Evolutionary conservation across 2,888 invertebrate genomes (phyloP), one percentile per base, ranked within the genome.

Genomic region (Caradrina clavipalpis): DNA sequence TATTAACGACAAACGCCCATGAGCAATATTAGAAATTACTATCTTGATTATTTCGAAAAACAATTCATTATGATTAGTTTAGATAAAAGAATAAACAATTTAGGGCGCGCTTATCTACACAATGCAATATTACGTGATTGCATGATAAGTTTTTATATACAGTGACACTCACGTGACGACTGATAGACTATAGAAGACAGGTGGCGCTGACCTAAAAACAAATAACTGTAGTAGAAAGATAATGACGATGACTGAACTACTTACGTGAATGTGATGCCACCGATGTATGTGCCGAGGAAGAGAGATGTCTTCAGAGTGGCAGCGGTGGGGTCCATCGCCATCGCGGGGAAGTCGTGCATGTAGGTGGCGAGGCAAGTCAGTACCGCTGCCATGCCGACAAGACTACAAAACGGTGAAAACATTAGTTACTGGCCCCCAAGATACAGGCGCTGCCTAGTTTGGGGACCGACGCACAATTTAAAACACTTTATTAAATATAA

Each of bases 241-340:
- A 15, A 47, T 47, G 19, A 19, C 10, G 19, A 11, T 35, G 15
- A 35, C 17, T 21, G 15, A 21, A 53, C 13, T 19, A 85, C 92
- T 92, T 90, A 97, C 97, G 98, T 98, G 95, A 98, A 98, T 5
- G 98, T 98, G 61, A 98, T 98, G 56, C 98, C 98, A 73, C 98
- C 98, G 87, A 98, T 98, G 93, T 97, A 98, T 0, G 98, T 98
- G 22, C 98, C 99, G 57, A 99, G 96, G 96, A 98, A 98, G 49
- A 98, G 96, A 4, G 98, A 97, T 0, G 98, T 98, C 93, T 98
- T 98, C 81, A 98, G 96, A 51, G 98, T 98, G 83, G 97, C 97
- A 4, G 97, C 97, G 1, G 98, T 97, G 22, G 98, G 98, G 93
- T 98, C 98, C 0, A 97, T 97, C 21, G 97, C 98, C 95, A 98